Percentiles rank a stretch among this genome's conserved stretches.
These are phyloP conservation scores for Neogale vison DNA, from an alignment of 2,113 vertebrate species.

Conservation along the genomic window DNA sequence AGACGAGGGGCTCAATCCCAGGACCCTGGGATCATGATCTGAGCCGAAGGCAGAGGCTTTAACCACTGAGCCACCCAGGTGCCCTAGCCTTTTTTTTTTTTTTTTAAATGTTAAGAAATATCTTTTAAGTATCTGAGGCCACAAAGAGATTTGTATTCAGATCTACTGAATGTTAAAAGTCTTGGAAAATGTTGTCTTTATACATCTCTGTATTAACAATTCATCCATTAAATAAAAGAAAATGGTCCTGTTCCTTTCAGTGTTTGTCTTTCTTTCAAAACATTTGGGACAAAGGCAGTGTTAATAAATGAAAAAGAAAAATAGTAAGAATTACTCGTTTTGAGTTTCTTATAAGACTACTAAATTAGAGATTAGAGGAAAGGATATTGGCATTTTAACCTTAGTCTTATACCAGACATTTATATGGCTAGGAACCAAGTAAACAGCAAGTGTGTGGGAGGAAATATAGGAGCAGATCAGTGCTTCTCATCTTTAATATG, in stretches of 20 bases:
- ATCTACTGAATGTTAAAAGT: neutral
- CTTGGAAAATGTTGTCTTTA: neutral
- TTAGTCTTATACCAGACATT: neutral
- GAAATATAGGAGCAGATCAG: neutral
- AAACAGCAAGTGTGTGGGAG: neutral
- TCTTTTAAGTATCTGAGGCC: neutral
- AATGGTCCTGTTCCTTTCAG: neutral
- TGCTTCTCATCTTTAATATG: neutral
- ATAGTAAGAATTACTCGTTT: neutral
- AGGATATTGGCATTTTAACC: neutral
- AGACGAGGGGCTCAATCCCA: too few species aligned
- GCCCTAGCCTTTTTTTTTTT: too few species aligned
- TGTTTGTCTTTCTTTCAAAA: constrained; percentile 4
- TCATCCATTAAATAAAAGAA: neutral
- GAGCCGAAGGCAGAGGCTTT: too few species aligned
- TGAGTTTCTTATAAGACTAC: neutral
- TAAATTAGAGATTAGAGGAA: neutral
- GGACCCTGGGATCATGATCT: too few species aligned
- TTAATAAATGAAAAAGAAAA: constrained; percentile 21
- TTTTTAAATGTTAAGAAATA: neutral
- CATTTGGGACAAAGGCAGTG: neutral
- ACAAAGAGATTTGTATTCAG: neutral
- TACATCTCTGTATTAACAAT: neutral
- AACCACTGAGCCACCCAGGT: too few species aligned
- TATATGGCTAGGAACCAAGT: neutral